Evolutionary conservation across 2,113 vertebrate genomes (phyloP), one percentile per base, ranked within the genome.

Genomic region (Neoarius graeffei): DNA sequence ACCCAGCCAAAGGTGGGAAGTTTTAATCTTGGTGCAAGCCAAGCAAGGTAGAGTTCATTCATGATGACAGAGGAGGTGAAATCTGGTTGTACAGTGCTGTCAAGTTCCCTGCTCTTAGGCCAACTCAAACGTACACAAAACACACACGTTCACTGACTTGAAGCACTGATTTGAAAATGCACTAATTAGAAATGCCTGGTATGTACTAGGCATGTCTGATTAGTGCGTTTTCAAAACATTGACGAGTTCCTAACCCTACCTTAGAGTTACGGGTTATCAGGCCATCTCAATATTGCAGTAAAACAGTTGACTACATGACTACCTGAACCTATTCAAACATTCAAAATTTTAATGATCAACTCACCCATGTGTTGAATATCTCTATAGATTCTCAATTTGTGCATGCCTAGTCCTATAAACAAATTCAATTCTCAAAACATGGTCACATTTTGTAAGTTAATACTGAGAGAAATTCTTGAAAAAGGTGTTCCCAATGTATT

Each of bases 11-110:
- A 30, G 84, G 25, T 5, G 59, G 81, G 80, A 64, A 64, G 20
- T 81, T 89, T 84, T 89, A 87, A 85, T 85, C 74, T 87, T 48
- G 30, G 74, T 66, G 64, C 81, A 87, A 87, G 73, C 20, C 23
- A 66, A 85, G 9, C 50, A 27, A 89, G 17, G 67, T 27, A 85
- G 66, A 89, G 23, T 52, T 4, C 0, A 23, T 69, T 83, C 64
- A 80, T 3, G 5, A 13, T 56, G 19, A 25, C 30, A 85, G 67
- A 76, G n/a, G 54, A 27, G 27, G 73, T 62, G 71, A 80, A 66
- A 52, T 30, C 30, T 73, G 30, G 20, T 17, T 71, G 27, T 73
- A 56, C 14, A 48, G 57, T 69, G 4, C n/a, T 14, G 66, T 67
- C 30, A 67, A 67, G n/a, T 67, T 5, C 11, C 27, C 73, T 73